Conservation (phyloP, 2,113 vertebrate species). For the Butorides virescens region DNA sequence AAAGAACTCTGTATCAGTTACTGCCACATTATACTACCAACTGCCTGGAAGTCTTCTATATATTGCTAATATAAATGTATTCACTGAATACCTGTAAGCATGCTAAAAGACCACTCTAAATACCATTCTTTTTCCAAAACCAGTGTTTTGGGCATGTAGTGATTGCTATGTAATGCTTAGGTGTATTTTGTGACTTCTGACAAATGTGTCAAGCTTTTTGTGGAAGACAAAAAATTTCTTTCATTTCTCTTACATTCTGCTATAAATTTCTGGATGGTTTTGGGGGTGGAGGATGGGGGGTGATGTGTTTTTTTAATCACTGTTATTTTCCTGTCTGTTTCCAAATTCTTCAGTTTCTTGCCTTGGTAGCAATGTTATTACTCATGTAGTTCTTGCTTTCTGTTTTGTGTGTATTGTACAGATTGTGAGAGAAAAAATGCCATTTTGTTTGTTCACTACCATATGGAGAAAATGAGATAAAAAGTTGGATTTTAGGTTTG, state of each 20-base stretch:
- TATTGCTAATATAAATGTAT: background rate
- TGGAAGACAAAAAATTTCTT: background rate
- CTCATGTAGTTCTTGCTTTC: background rate
- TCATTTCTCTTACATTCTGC: background rate
- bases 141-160: background rate
- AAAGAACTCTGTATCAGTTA: background rate
- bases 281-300: accelerated
- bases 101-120: background rate
- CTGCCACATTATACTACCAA: background rate
- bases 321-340: background rate
- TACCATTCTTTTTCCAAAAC: background rate
- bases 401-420: background rate
- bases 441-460: background rate
- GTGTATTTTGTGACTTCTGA: background rate
- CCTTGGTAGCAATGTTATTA: background rate
- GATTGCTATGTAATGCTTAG: background rate
- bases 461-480: background rate
- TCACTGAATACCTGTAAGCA: background rate
- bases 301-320: background rate
- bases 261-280: background rate
- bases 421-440: background rate
- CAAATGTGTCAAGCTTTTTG: background rate
- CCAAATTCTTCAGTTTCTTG: background rate
- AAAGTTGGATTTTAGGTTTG: background rate
- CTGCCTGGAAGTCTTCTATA: background rate